phyloP scores from a whole-genome alignment of 2,888 invertebrate species.

The Chironomus tentans region DNA sequence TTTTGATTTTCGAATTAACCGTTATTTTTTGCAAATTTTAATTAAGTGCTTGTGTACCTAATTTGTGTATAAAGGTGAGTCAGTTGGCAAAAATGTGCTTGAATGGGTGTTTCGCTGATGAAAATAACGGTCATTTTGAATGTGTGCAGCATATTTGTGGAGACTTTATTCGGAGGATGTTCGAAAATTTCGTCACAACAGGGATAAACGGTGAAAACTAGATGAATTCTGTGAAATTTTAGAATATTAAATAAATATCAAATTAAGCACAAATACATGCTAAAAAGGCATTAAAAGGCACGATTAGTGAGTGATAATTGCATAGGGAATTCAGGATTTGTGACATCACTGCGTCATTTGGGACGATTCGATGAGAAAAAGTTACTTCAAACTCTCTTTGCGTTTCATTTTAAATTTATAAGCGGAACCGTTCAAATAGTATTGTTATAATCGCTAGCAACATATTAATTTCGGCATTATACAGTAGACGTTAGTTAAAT shows the following conservation, averaged over 20 bases:
- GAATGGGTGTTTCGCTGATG: too few relatives aligned
- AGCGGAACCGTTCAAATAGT: slow-evolving; percentile 4
- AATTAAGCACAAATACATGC: too few relatives aligned
- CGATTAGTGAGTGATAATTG: too few relatives aligned
- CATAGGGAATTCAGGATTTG: not conserved
- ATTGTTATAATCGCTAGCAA: not conserved
- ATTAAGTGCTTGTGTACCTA: too few relatives aligned
- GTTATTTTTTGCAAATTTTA: too few relatives aligned
- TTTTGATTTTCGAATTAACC: too few relatives aligned
- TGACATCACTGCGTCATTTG: not conserved
- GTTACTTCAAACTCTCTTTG: not conserved
- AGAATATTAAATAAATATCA: not conserved
- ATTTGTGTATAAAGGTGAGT: too few relatives aligned
- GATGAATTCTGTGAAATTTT: not conserved
- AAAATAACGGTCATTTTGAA: too few relatives aligned
- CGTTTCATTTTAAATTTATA: slow-evolving; percentile 15
- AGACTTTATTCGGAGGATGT: not conserved
- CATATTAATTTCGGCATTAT: slow-evolving; percentile 5
- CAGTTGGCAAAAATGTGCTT: too few relatives aligned
- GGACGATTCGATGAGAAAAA: not conserved
- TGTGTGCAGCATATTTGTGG: too few relatives aligned
- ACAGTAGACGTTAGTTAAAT: slow-evolving; percentile 9
- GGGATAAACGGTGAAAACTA: not conserved
- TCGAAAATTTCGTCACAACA: not conserved
- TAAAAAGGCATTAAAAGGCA: too few relatives aligned